Evolutionary conservation across 1,140 invertebrate species (phyloP), one percentile per base, ranked within the genome.

Genomic region (Probaryconus sp.): DNA sequence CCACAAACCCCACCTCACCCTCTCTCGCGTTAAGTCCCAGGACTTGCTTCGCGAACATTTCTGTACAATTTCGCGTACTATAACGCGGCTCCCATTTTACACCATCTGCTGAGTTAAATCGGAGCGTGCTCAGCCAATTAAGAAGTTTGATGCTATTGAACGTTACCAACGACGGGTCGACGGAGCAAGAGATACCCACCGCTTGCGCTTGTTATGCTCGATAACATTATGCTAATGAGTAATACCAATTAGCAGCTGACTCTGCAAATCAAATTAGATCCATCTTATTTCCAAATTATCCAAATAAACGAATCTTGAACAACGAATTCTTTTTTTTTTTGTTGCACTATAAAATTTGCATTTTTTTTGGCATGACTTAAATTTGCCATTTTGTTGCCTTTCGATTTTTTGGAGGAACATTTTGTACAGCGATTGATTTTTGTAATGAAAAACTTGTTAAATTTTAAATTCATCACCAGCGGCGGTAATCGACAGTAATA

Each of bases 71-170:
- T 75, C 50, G 65, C 63, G 76, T 60, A 61, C 56, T 68, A 73
- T 71, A 70, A 75, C 70, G 76, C 63, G 68, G 68, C 71, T 65
- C 64, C n/a, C 71, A 56, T 78, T 79, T 71, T 79, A 79, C 76
- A 70, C 65, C 72, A 72, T 72, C 71, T 76, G 77, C 65, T 56
- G 76, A 81, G 78, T 74, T 78, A 72, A 78, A 78, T 74, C 76
- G 76, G 67, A 71, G 71, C 76, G 67, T 73, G 76, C 67, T 81
- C 76, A 78, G 67, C 76, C 76, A 81, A 81, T 81, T 81, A 81
- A 75, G 77, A 77, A 79, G 77, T 81, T 81, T 81, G 79, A 81
- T 78, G 77, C 71, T 81, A 79, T 79, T 81, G 77, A 81, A 77
- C 72, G 65, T 78, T 77, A 79, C 64, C 71, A 73, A 64, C 73